A percentile compares a stretch with the other conserved stretches of the same genome.
Conservation (phyloP, 2,888 invertebrate genomes). For the Cantharis lateralis region DNA sequence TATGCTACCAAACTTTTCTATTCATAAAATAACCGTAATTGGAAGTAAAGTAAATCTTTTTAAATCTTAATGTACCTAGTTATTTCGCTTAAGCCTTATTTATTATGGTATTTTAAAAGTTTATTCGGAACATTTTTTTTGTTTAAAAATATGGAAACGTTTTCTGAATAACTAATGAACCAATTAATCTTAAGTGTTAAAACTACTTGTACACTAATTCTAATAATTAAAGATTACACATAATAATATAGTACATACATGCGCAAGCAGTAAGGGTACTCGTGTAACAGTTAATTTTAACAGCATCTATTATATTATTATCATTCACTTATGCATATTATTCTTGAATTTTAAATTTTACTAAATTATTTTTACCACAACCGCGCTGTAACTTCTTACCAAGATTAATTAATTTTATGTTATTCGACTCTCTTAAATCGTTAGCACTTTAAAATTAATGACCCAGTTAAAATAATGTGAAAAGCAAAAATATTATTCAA, state of each 20-base stretch:
- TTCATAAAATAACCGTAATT: slow-evolving; percentile 8
- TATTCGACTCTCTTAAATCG: slow-evolving; percentile 27
- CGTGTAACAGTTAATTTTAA: not conserved
- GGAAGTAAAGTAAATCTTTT: not conserved
- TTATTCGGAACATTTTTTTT: not conserved
- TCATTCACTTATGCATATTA: not conserved
- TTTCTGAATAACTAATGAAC: slow-evolving; percentile 5
- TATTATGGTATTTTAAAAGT: not conserved
- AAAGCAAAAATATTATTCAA: not conserved
- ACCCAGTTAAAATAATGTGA: slow-evolving; percentile 6
- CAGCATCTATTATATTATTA: not conserved
- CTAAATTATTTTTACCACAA: slow-evolving; percentile 23
- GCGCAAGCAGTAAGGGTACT: not conserved
- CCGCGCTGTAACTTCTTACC: slow-evolving; percentile 14
- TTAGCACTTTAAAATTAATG: slow-evolving; percentile 23
- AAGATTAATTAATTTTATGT: slow-evolving; percentile 21
- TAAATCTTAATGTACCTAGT: not conserved
- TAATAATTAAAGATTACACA: not conserved
- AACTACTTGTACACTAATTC: not conserved
- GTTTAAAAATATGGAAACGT: slow-evolving; percentile 1
- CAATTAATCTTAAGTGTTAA: slow-evolving; percentile 7
- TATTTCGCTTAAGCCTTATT: not conserved
- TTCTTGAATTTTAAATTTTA: slow-evolving; percentile 20
- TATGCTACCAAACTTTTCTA: slow-evolving; percentile 37
- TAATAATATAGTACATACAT: not conserved